phyloP scores from a whole-genome alignment of 2,113 vertebrate species.

The Corvus moneduloides region DNA sequence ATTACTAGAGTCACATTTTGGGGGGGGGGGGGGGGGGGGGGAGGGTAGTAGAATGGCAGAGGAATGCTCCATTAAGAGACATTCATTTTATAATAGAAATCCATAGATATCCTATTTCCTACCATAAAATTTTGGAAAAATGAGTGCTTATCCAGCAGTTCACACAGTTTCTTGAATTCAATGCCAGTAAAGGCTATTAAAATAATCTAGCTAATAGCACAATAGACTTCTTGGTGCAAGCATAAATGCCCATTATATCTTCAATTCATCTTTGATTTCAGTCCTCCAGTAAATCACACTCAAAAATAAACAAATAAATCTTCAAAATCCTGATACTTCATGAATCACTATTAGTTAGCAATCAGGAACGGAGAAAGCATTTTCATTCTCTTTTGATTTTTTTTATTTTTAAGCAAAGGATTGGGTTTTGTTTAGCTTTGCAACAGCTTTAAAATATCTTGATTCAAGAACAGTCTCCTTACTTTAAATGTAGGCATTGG shows the following conservation, averaged over 20 bases:
- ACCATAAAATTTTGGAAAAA: slow-evolving; percentile 30
- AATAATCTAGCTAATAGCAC: slow-evolving; percentile 51
- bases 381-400: neutral
- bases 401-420: neutral
- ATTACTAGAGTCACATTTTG: neutral
- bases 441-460: neutral
- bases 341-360: neutral
- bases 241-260: slow-evolving; percentile 39
- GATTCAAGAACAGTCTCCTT: neutral
- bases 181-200: slow-evolving; percentile 46
- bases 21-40: rapidly evolving
- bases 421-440: neutral
- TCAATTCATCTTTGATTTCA: slow-evolving; percentile 20
- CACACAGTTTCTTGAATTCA: slow-evolving; percentile 40
- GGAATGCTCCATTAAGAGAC: neutral
- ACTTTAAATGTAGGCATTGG: neutral
- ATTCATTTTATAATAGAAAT: neutral
- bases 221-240: slow-evolving; percentile 32
- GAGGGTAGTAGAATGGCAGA: neutral
- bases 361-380: neutral
- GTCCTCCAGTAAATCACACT: neutral
- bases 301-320: neutral
- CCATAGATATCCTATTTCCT: neutral
- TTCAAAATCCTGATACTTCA: neutral
- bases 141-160: neutral